Percentiles rank a stretch among this genome's conserved stretches.
Evolutionary conservation across 2,888 invertebrate species (phyloP).

Genomic region (Stramonita haemastoma): DNA sequence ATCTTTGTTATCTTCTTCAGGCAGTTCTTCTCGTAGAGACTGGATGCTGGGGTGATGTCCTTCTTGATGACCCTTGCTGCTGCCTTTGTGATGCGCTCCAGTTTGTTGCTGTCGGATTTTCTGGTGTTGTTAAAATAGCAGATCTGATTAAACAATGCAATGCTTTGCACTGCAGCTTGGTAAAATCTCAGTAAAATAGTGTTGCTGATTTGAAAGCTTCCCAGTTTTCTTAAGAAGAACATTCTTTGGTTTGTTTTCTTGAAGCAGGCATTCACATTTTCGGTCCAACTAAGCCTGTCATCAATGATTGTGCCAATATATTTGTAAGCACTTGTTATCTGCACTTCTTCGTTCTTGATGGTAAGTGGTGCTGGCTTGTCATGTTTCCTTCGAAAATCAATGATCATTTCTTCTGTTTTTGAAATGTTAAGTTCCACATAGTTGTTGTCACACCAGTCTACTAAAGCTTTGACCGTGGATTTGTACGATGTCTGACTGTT

Average conservation of each 20-base stretch:
- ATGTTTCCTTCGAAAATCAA: background rate
- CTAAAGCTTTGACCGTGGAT: background rate
- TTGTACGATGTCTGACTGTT: background rate
- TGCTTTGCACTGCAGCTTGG: background rate
- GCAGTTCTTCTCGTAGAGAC: too few species aligned
- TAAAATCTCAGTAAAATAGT: background rate
- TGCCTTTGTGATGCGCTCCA: background rate
- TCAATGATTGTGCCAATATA: conserved; percentile 1
- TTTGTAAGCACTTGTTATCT: background rate
- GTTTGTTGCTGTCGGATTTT: background rate
- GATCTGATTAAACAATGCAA: background rate
- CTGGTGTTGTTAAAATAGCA: background rate
- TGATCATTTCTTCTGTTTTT: background rate
- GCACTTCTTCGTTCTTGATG: background rate
- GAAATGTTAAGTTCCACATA: background rate
- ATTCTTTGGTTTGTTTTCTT: background rate
- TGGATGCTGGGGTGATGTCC: background rate
- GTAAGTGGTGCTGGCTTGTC: background rate
- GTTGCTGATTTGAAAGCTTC: background rate
- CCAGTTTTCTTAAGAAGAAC: background rate
- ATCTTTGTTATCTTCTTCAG: too few species aligned
- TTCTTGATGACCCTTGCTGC: background rate
- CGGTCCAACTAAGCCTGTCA: background rate
- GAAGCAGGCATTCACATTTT: background rate
- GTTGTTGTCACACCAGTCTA: conserved; percentile 2